Evolutionary conservation across 2,797 vertebrate genomes (phyloP), one percentile per base, ranked within the genome.

Genomic region (Coregonus sp.): DNA sequence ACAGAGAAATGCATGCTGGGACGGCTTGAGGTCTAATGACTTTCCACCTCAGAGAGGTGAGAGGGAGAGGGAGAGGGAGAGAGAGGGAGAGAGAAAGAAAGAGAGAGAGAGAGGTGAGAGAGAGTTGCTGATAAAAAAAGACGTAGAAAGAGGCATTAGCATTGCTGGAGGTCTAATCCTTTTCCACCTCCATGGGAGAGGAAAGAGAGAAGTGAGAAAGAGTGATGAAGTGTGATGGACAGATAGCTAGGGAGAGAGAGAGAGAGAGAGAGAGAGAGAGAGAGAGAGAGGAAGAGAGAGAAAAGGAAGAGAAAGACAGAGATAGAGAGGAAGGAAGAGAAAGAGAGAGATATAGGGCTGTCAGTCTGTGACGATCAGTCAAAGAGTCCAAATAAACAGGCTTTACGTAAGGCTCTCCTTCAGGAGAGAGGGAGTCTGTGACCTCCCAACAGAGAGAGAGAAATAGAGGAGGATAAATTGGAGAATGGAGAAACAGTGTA

Each of bases 351-450:
- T 3, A 59, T n/a, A 18, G 7, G 50, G 40, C 40, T 47, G 9
- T 31, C 25, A 73, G 72, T 73, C 35, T 2, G 72, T 73, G 72
- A 61, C 72, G 18, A 40, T 73, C 29, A 33, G 25, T 25, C 25
- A 25, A 25, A 25, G 25, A 25, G 25, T 56, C 52, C 35, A 70
- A 70, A 70, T 40, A 59, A 18, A 33, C 47, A 25, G 4, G 14
- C 29, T 18, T 72, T 33, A 54, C 29, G 7, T 72, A 33, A 73
- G 52, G 72, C 7, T 61, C 31, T 6, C 29, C 56, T 59, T 54
- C 33, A 73, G 52, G 52, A 59, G 72, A n/a, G 56, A 18, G 56
- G 56, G 29, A 33, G n/a, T 52, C 47, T 18, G 37, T 72, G 70
- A 72, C 47, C 70, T 51, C 70, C 69, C 20, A 29, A 51, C n/a